Percentiles rank a stretch among this genome's conserved stretches.
These are phyloP conservation scores for Ceyx melanurus DNA, from an alignment of 2,113 vertebrate genomes.

Conservation along the genomic window DNA sequence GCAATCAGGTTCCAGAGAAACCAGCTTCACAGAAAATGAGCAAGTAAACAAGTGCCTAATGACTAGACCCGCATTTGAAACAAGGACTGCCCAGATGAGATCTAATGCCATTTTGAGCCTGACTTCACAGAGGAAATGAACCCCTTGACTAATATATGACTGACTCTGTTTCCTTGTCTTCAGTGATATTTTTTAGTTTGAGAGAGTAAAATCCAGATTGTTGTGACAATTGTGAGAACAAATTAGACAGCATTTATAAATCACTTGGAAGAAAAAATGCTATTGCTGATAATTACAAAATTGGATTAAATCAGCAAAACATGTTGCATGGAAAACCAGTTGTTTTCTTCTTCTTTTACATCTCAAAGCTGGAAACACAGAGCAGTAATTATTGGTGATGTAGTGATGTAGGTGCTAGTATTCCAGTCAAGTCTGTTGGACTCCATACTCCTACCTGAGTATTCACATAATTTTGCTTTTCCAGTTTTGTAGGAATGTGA, in stretches of 20 bases:
- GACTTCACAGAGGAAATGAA: constrained; percentile 14
- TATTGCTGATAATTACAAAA: constrained; percentile 2
- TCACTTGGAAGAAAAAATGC: constrained; percentile 24
- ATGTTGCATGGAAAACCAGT: not conserved
- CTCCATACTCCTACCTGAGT: not conserved
- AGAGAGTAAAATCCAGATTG: constrained; percentile 15
- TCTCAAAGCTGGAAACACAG: not conserved
- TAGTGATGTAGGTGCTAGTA: not conserved
- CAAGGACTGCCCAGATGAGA: not conserved
- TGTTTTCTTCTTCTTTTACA: not conserved
- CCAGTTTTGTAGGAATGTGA: not conserved
- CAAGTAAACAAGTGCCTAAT: not conserved
- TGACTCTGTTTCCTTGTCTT: not conserved
- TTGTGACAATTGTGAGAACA: constrained; percentile 43
- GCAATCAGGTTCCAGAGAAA: constrained; percentile 24
- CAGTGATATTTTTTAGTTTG: not conserved
- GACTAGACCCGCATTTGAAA: not conserved
- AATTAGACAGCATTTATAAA: constrained; percentile 33
- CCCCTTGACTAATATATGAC: not conserved
- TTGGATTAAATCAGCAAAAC: constrained; percentile 4
- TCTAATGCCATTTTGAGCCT: not conserved
- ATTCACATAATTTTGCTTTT: not conserved
- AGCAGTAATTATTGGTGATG: not conserved
- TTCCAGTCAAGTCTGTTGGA: not conserved
- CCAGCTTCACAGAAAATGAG: not conserved